A percentile compares a stretch with the other conserved stretches of the same genome.
phyloP scores from a whole-genome alignment of 2,113 vertebrate genomes.

The Scophthalmus maximus region DNA sequence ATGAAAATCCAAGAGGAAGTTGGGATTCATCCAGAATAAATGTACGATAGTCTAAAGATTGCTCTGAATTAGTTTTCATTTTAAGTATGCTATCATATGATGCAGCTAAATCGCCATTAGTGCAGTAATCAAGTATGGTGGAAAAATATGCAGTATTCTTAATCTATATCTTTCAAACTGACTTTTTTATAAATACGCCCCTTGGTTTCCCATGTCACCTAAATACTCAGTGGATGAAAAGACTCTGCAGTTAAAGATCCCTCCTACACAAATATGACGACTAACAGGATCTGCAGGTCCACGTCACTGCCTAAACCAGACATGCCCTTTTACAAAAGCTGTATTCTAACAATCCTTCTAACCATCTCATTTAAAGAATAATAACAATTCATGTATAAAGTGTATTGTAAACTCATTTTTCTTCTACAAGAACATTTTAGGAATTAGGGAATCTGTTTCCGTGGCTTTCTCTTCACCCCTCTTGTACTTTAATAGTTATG shows the following conservation, averaged over 20 bases:
- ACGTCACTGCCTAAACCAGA: not conserved
- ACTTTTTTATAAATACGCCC: not conserved
- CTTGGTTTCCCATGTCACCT: not conserved
- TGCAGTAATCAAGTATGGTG: no score
- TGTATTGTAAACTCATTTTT: no score
- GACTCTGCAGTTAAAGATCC: not conserved
- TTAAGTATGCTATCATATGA: no score
- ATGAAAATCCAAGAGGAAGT: conserved; percentile 5
- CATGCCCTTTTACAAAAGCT: not conserved
- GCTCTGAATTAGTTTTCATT: not conserved
- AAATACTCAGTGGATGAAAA: not conserved
- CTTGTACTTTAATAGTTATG: not conserved
- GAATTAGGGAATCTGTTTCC: not conserved
- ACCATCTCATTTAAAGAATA: not conserved
- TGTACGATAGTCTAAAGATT: not conserved
- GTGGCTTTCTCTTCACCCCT: not conserved
- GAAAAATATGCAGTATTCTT: not conserved
- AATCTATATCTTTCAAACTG: not conserved
- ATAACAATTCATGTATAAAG: not conserved
- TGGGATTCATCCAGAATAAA: not conserved
- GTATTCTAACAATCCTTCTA: not conserved
- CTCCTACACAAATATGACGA: not conserved
- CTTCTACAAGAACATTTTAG: not conserved
- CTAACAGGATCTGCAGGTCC: not conserved
- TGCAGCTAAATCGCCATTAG: no score